Evolutionary conservation across 2,113 vertebrate genomes (phyloP), one percentile per base, ranked within the genome.

Genomic region (Bubo scandiacus): DNA sequence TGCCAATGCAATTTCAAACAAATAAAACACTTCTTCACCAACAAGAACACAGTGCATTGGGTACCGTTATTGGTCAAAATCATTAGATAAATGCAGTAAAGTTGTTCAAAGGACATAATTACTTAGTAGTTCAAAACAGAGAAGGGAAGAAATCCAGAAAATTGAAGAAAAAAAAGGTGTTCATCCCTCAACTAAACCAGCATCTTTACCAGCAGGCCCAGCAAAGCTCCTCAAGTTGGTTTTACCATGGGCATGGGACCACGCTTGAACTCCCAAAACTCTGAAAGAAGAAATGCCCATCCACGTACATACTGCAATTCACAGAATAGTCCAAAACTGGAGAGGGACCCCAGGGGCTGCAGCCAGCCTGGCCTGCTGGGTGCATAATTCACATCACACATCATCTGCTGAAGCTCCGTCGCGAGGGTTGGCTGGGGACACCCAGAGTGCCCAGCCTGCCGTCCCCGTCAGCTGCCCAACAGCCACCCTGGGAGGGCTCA

Each of bases 341-440:
- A 9, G 55, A 22, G 30, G 18, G 10, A 26, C 16, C 27, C 21
- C 15, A 5, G 62, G n/a, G 45, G 15, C 30, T 2, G 54, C 30
- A 65, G 86, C 36, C 67, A 87, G 78, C 45, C 51, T 12, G 62
- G 68, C 51, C 58, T 16, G n/a, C 67, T 6, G 45, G 29, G 30
- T 17, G 75, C 54, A 17, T 9, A 17, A 18, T 8, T 36, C 71
- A 17, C 68, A 21, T 4, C 61, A 15, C 22, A 2, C 54, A 1
- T 15, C 0, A 0, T 1, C 45, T n/a, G 70, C 70, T 7, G 22
- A 2, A 29, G 57, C 59, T 21, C 13, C 3, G 49, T 8, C 12
- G 5, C 58, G 2, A 29, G 36, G 30, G 20, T 6, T 42, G 52
- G 13, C 18, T 2, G 11, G 65, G 75, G 75, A 45, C 29, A 47